Percentiles rank a stretch among this genome's conserved stretches.
Conservation (phyloP, 2,888 invertebrate species). For the Pandemis heparana region DNA sequence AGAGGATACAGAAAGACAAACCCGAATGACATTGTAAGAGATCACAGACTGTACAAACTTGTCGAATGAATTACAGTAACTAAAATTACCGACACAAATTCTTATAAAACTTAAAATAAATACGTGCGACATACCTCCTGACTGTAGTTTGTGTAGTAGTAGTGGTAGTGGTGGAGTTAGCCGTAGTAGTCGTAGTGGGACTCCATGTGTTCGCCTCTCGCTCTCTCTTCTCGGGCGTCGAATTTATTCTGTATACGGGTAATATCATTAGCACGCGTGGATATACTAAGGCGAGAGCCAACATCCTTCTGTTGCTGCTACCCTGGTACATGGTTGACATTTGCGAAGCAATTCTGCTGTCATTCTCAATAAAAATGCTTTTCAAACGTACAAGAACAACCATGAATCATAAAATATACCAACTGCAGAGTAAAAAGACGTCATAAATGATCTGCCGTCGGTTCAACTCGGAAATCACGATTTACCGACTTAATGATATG, state of each 20-base stretch:
- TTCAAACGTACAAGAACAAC: background rate
- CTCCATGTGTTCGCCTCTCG: slow-evolving; percentile 72
- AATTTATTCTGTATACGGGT: slow-evolving; percentile 58
- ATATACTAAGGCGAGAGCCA: background rate
- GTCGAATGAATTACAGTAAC: too few relatives aligned
- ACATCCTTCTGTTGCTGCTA: background rate
- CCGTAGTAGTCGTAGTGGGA: slow-evolving; percentile 58
- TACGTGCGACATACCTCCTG: slow-evolving; percentile 62
- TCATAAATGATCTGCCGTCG: too few relatives aligned
- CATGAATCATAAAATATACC: background rate
- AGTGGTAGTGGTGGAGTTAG: slow-evolving; percentile 56
- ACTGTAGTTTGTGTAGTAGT: slow-evolving; percentile 68
- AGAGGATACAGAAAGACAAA: too few relatives aligned
- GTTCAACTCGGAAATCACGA: too few relatives aligned
- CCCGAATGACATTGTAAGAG: too few relatives aligned
- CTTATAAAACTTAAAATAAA: slow-evolving; percentile 4
- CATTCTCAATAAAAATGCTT: background rate
- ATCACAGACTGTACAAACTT: too few relatives aligned
- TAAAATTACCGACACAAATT: too few relatives aligned
- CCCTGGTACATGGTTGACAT: background rate
- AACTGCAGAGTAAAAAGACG: too few relatives aligned
- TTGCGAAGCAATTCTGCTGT: background rate
- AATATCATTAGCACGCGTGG: background rate
- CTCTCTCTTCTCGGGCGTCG: slow-evolving; percentile 64
- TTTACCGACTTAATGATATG: too few relatives aligned